These are phyloP conservation scores for Petaurus breviceps DNA, from an alignment of 2,113 vertebrate genomes.

Conservation along the genomic window DNA sequence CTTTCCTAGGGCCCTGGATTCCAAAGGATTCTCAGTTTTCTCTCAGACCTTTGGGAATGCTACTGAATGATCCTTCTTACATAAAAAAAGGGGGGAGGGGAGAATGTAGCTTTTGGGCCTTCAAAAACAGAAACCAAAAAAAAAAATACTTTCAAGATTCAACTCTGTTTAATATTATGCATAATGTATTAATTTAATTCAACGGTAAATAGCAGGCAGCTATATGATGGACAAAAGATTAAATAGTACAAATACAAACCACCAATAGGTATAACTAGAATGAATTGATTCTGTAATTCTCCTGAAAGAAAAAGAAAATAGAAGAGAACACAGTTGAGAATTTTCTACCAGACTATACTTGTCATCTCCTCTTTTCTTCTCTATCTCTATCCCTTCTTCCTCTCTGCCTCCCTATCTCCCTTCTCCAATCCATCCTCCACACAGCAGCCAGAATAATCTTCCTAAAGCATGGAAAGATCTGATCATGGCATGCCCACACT, in stretches of 20 bases:
- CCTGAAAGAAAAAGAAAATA: constrained; percentile 83
- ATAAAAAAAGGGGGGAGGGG: neutral
- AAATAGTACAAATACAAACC: constrained; percentile 85
- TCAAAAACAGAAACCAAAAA: neutral
- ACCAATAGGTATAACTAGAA: constrained; percentile 84
- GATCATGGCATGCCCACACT: neutral
- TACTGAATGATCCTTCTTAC: neutral
- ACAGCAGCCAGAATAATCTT: constrained; percentile 26
- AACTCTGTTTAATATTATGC: constrained; percentile 80
- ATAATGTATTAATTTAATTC: constrained; percentile 85
- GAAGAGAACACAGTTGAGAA: constrained; percentile 81
- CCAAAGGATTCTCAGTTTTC: neutral
- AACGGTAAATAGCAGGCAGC: constrained; percentile 83
- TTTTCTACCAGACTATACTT: constrained; percentile 77
- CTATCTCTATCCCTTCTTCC: neutral
- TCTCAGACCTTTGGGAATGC: neutral
- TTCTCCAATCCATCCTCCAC: neutral
- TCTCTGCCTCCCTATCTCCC: neutral
- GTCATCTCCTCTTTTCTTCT: neutral
- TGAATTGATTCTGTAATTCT: constrained; percentile 85
- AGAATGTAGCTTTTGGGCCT: constrained; percentile 55
- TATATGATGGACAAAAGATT: constrained; percentile 85
- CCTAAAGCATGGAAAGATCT: neutral
- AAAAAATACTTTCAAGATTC: constrained; percentile 76
- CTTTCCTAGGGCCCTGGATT: neutral